Percentiles rank a stretch among this genome's conserved stretches.
phyloP scores from a whole-genome alignment of 2,797 vertebrate species.

The Malurus splendens region DNA sequence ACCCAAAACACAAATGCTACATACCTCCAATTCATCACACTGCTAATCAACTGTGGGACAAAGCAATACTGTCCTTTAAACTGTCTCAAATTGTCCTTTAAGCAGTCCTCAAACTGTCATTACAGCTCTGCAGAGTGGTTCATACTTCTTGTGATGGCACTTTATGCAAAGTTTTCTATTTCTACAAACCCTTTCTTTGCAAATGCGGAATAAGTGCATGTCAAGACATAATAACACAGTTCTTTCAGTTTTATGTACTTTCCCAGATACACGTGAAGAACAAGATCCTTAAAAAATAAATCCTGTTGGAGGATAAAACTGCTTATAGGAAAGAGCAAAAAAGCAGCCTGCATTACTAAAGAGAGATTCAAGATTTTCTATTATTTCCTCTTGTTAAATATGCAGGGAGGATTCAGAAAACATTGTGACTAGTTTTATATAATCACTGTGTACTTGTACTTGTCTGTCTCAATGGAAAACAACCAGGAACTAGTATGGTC shows the following conservation, averaged over 20 bases:
- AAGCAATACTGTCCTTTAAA: not conserved
- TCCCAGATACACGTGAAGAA: not conserved
- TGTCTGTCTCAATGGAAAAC: slow-evolving; percentile 6
- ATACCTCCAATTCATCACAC: not conserved
- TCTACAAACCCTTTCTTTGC: not conserved
- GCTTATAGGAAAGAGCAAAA: not conserved
- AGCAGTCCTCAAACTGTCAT: no score
- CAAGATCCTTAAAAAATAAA: not conserved
- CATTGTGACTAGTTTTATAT: not conserved
- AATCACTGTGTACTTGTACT: not conserved
- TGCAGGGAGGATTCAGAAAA: not conserved
- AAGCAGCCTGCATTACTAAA: not conserved
- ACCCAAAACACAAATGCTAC: not conserved
- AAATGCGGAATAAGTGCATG: not conserved
- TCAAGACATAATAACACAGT: not conserved
- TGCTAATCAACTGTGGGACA: not conserved
- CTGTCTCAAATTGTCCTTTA: no score
- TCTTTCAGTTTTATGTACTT: not conserved
- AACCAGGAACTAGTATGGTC: not conserved
- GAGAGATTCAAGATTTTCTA: not conserved
- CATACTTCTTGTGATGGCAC: not conserved
- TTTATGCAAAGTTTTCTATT: not conserved
- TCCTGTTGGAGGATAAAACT: not conserved
- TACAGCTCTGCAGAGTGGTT: not conserved
- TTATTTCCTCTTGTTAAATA: not conserved